phyloP scores from a whole-genome alignment of 2,888 invertebrate species.

The Bugulina stolonifera region DNA sequence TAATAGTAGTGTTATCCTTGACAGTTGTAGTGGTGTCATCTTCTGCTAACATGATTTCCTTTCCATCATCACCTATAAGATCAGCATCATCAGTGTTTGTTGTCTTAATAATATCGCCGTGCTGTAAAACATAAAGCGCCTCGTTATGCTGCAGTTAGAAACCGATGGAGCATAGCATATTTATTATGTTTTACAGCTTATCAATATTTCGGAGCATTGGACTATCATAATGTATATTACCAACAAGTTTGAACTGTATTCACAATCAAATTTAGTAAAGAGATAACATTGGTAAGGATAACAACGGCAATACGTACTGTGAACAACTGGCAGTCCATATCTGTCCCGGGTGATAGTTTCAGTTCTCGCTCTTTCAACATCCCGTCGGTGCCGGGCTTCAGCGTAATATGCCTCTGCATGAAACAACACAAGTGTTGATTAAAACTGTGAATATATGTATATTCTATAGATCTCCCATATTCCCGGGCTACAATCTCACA shows the following conservation, averaged over 20 bases:
- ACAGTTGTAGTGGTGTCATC: no score
- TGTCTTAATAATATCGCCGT: conserved; percentile 4
- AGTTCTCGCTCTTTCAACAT: neutral
- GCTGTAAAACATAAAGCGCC: conserved; percentile 17
- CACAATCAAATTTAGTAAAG: no score
- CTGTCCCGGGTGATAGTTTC: neutral
- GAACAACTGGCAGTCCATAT: conserved; percentile 6
- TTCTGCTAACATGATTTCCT: no score
- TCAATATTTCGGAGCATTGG: no score
- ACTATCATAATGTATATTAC: no score
- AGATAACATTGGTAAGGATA: no score
- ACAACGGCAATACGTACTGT: no score
- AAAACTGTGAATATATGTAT: neutral
- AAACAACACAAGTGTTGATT: neutral
- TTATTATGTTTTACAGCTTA: no score
- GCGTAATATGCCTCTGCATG: conserved; percentile 1
- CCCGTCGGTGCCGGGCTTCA: neutral
- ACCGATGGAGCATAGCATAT: no score
- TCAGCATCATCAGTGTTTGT: conserved; percentile 23
- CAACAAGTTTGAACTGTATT: no score
- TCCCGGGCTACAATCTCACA: no score
- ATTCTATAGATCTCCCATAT: neutral
- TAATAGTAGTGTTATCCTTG: no score
- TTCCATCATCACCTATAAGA: conserved; percentile 21
- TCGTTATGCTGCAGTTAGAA: neutral